Base-by-base conservation (phyloP, 92 coral and sea anemone genomes). In the Diadumene lineata region DNA sequence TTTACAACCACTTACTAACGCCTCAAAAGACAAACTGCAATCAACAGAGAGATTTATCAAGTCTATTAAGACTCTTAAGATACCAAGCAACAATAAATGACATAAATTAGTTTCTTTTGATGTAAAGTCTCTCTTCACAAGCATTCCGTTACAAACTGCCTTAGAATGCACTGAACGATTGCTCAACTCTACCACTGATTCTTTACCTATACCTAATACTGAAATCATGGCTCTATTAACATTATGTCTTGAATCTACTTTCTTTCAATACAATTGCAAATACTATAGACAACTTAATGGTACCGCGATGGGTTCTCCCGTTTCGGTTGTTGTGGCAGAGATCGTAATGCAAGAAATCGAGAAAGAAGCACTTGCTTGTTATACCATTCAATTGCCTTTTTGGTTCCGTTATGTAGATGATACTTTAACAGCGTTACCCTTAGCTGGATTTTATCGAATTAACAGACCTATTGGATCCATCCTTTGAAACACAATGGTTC, bases 21-120 rank as follows among this genome's bases (percentile, higher is more conserved):
- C 78, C 56, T 60, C 76, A 30, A 31, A 69, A 62, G 63, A 70
- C 56, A 43, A 56, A n/a, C 60, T 80, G 72, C 85, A 71, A 62
- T 72, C 79, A 21, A 73, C 85, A 71, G 66, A 80, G 63, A 34
- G 70, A 32, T 83, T 76, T 44, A 83, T 83, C 50, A 67, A 77
- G 61, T 68, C 71, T 11, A 76, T 76, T 64, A 76, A 82, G 77
- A 76, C 82, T 1, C 50, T 76, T 66, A 76, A 68, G 21, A 50
- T 82, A 33, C 77, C 82, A 16, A 66, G 76, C 76, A 34, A 77
- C 70, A n/a, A n/a, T n/a, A n/a, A n/a, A n/a, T n/a, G n/a, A n/a
- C 64, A 82, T 71, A 76, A 58, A 68, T 82, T 82, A 2, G 87
- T 82, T 70, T 76, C 82, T 76, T 82, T 82, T 82, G 82, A 82